phyloP scores from a whole-genome alignment of 2,888 invertebrate species.

The Melieria omissa region DNA sequence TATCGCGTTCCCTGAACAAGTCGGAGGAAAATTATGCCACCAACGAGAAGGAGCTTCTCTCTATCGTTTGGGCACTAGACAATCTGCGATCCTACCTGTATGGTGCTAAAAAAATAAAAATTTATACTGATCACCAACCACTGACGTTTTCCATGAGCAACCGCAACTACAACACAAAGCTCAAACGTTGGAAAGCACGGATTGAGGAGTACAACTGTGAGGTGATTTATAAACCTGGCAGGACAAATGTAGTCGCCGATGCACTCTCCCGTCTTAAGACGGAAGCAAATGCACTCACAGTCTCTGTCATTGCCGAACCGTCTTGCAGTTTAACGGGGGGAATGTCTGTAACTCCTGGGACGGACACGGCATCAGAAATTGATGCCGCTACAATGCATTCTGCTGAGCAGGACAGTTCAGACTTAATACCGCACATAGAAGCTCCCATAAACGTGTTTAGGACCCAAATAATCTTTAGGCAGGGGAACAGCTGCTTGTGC shows the following conservation, averaged over 20 bases:
- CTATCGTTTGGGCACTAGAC: constrained; percentile 17
- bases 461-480: constrained; percentile 22
- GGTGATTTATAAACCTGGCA: constrained; percentile 38
- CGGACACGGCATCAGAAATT: background rate
- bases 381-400: constrained; percentile 32
- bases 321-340: too few species aligned
- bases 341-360: too few species aligned
- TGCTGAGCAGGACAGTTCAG: constrained; percentile 24
- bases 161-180: constrained; percentile 34
- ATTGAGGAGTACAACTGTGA: constrained; percentile 40
- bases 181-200: constrained; percentile 31
- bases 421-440: constrained; percentile 25
- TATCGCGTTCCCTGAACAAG: constrained; percentile 17
- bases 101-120: constrained; percentile 25
- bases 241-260: constrained; percentile 33
- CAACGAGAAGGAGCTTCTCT: constrained; percentile 1
- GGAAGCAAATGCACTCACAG: constrained; percentile 10
- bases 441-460: constrained; percentile 24
- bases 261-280: constrained; percentile 30
- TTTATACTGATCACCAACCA: constrained; percentile 13
- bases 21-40: constrained; percentile 19
- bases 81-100: constrained; percentile 17
- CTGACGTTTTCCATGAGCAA: constrained; percentile 27
- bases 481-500: background rate
- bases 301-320: too few species aligned